Conservation (phyloP, 2,113 vertebrate genomes). For the Gnathonemus longibarbis region DNA sequence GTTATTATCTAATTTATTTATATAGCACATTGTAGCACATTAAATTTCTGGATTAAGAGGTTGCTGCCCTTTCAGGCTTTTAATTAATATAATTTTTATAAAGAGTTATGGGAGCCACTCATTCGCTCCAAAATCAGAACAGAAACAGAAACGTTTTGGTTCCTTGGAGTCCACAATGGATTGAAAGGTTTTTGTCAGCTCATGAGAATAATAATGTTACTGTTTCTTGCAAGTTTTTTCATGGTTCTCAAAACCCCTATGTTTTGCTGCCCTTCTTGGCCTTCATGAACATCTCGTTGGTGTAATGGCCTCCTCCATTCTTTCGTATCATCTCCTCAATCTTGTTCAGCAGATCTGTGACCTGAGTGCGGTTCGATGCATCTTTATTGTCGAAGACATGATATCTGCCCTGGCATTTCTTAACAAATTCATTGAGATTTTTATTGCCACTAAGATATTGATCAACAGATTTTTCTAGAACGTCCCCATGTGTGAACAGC, state of each 20-base stretch:
- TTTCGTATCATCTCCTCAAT: constrained; percentile 26
- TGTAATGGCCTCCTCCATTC: constrained; percentile 27
- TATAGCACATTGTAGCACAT: neutral
- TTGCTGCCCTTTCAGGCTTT: neutral
- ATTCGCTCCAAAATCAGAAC: neutral
- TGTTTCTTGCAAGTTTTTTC: neutral
- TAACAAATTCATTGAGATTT: constrained; percentile 21
- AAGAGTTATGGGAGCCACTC: neutral
- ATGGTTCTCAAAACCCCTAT: neutral
- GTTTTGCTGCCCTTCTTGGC: neutral
- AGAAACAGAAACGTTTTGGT: neutral
- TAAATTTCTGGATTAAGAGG: neutral
- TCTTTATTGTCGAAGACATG: constrained; percentile 27
- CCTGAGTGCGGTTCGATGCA: constrained; percentile 10
- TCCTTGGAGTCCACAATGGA: neutral
- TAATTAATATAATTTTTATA: neutral
- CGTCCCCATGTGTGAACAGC: constrained; percentile 33
- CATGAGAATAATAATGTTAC: neutral
- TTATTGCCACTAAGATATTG: neutral
- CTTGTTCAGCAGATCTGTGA: constrained; percentile 32
- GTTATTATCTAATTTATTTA: neutral
- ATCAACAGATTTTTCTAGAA: neutral
- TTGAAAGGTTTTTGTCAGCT: neutral
- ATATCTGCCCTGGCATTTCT: neutral
- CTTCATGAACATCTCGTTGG: constrained; percentile 19